phyloP scores from a whole-genome alignment of 1,140 invertebrate genomes.

The Periplaneta americana region DNA sequence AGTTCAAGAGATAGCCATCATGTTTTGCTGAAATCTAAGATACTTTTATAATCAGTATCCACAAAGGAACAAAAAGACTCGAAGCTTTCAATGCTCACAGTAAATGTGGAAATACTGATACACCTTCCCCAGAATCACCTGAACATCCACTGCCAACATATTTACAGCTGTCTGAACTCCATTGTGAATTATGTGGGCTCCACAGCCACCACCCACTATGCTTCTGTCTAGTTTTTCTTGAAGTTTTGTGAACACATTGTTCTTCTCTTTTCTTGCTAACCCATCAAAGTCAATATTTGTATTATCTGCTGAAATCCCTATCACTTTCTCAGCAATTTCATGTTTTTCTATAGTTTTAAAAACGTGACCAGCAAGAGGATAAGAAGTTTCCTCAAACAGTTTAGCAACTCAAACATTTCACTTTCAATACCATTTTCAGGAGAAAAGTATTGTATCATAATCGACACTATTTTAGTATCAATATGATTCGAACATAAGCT shows the following conservation, averaged over 20 bases:
- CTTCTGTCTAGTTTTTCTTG: constrained; percentile 20
- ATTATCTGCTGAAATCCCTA: no score
- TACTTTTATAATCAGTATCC: constrained; percentile 22
- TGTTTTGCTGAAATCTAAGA: no score
- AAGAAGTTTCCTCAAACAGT: no score
- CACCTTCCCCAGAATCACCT: constrained; percentile 26
- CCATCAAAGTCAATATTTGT: constrained; percentile 30
- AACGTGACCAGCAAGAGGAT: no score
- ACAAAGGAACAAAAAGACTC: constrained; percentile 26
- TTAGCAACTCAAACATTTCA: no score
- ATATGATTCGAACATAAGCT: no score
- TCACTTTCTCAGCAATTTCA: no score
- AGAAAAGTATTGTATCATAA: no score
- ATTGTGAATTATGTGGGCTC: constrained; percentile 29
- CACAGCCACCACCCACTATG: constrained; percentile 25
- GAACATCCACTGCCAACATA: constrained; percentile 25
- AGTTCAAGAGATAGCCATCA: no score
- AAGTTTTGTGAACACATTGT: constrained; percentile 26
- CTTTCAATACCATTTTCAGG: no score
- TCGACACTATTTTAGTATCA: no score
- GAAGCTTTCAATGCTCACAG: constrained; percentile 25
- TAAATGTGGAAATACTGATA: constrained; percentile 27
- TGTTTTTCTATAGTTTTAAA: no score
- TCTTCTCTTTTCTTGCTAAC: constrained; percentile 21
- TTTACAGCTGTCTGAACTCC: constrained; percentile 22